Evolutionary conservation across 2,113 vertebrate species (phyloP).

Genomic region (Ploceus nigricollis): DNA sequence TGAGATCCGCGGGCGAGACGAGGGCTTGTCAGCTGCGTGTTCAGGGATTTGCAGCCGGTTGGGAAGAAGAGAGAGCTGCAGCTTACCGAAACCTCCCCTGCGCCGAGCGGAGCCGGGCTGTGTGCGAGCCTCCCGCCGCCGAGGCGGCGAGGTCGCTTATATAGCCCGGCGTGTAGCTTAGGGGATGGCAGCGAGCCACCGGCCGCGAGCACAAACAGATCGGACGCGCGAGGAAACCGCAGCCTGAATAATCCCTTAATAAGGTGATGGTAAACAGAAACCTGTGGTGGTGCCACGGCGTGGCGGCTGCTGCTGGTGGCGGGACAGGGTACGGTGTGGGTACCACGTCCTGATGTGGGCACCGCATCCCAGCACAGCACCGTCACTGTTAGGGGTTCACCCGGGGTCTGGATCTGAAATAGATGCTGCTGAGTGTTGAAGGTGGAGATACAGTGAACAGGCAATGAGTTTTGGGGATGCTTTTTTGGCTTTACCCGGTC

Average conservation of each 20-base stretch:
- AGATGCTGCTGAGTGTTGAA: background rate
- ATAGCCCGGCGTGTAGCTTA: conserved; percentile 73
- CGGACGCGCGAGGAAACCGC: conserved; percentile 55
- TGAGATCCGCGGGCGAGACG: background rate
- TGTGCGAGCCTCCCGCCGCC: background rate
- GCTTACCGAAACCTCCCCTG: conserved; percentile 45
- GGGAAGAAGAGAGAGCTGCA: background rate
- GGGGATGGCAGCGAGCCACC: conserved; percentile 73
- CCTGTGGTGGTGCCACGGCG: background rate
- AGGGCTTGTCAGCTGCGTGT: background rate
- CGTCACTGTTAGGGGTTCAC: rapidly evolving
- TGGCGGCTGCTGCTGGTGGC: background rate
- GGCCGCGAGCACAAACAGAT: conserved; percentile 71
- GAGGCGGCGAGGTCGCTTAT: conserved; percentile 65
- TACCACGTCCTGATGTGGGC: background rate
- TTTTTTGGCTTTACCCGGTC: rapidly evolving
- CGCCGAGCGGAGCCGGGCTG: conserved; percentile 28
- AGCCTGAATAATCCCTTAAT: conserved; percentile 39
- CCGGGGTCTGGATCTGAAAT: background rate
- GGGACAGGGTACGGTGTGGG: background rate
- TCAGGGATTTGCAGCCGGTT: background rate
- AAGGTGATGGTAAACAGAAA: conserved; percentile 26
- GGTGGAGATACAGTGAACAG: rapidly evolving
- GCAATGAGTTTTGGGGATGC: background rate
- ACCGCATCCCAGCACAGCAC: rapidly evolving